These are phyloP conservation scores for Hymenopus coronatus DNA, from an alignment of 2,888 invertebrate species.

Conservation along the genomic window DNA sequence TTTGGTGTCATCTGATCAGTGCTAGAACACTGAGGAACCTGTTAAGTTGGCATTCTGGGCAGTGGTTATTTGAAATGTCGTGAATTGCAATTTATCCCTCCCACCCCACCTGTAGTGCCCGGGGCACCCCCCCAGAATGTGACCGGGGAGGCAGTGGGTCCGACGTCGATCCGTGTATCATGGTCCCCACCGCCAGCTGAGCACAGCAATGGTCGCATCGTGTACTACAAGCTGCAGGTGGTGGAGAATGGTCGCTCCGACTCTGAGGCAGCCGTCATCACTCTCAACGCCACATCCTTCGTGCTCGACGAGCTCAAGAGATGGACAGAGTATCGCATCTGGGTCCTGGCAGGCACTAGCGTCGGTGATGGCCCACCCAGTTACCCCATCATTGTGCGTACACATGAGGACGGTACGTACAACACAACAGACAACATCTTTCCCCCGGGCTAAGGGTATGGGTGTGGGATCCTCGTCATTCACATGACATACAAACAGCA, in stretches of 20 bases:
- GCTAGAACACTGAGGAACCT: neutral
- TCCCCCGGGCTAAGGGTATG: slow-evolving; percentile 17
- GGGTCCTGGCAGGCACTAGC: slow-evolving; percentile 93
- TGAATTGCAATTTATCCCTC: slow-evolving; percentile 17
- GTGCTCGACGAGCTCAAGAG: slow-evolving; percentile 85
- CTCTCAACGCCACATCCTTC: slow-evolving; percentile 75
- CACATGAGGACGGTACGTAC: slow-evolving; percentile 98
- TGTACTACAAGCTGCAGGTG: slow-evolving; percentile 91
- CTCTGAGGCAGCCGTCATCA: slow-evolving; percentile 78
- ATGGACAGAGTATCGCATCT: slow-evolving; percentile 95
- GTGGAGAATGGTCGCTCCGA: slow-evolving; percentile 82
- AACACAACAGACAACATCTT: slow-evolving; percentile 6
- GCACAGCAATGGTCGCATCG: slow-evolving; percentile 87
- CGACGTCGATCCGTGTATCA: slow-evolving; percentile 82
- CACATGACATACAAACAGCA: neutral
- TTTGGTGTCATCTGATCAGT: neutral
- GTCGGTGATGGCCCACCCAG: slow-evolving; percentile 95
- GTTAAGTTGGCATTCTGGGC: slow-evolving; percentile 1
- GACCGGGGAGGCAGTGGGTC: slow-evolving; percentile 81
- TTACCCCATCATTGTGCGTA: slow-evolving; percentile 87
- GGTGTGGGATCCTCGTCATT: neutral
- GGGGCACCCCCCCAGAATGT: slow-evolving; percentile 96
- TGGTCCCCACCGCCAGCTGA: slow-evolving; percentile 93
- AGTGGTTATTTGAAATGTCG: slow-evolving; percentile 8
- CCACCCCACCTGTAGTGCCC: slow-evolving; percentile 67